Conservation (phyloP, 2,888 invertebrate genomes). For the Hyalella azteca region DNA sequence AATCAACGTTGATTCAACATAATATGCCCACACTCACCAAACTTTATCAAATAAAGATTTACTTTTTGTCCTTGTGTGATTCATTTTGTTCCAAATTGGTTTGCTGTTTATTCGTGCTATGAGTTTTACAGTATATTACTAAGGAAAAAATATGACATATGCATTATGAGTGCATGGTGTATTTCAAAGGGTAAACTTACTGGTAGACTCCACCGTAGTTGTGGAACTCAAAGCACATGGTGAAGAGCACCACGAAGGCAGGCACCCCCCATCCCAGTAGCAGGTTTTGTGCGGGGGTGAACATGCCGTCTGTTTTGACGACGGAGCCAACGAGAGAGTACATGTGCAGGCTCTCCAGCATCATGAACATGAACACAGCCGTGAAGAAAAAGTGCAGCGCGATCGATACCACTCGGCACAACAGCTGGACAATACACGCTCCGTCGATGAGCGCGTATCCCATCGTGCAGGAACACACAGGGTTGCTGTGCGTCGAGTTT, state of each 20-base stretch:
- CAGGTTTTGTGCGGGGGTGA: constrained; percentile 60
- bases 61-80: no score
- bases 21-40: no score
- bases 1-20: no score
- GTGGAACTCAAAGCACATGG: constrained; percentile 60
- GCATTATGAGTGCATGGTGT: no score
- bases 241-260: constrained; percentile 59
- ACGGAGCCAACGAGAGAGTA: constrained; percentile 61
- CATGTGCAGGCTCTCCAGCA: constrained; percentile 61
- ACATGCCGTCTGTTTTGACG: constrained; percentile 60
- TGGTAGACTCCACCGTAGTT: constrained; percentile 61
- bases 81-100: no score
- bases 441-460: constrained; percentile 59
- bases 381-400: constrained; percentile 61
- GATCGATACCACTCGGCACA: constrained; percentile 60
- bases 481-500: constrained; percentile 56
- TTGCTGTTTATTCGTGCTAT: no score
- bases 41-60: no score
- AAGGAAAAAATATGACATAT: no score
- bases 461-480: constrained; percentile 60
- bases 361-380: constrained; percentile 61
- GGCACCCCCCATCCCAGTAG: constrained; percentile 60
- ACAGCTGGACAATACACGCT: constrained; percentile 44
- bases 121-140: no score
- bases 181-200: no score